Evolutionary conservation across 2,113 vertebrate species (phyloP), one percentile per base, ranked within the genome.

Genomic region (Solea senegalensis): DNA sequence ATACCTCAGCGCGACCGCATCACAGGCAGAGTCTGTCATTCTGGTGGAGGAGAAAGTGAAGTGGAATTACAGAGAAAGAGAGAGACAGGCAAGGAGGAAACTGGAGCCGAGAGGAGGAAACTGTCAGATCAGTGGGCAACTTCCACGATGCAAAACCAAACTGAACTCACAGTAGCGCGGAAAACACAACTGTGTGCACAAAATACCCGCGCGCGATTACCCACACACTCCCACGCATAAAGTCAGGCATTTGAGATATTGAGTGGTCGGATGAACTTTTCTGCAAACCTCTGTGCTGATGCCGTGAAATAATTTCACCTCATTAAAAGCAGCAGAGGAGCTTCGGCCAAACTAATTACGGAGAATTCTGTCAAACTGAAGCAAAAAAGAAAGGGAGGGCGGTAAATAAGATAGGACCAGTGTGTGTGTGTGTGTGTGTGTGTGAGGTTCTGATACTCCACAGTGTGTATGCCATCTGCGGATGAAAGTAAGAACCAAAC

Each of bases 321-420:
- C 73, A 80, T 88, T 89, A 88, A 80, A 82, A 86, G 70, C 67
- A 78, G 82, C 74, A 43, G 59, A 78, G 77, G 69, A 64, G 67
- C 72, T 62, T 65, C 15, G 69, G 78, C 80, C 79, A 88, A 87
- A 87, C 78, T 86, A 86, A 91, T 91, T 84, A 89, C 65, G 61
- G 74, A 69, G 71, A 81, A 78, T 80, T 76, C 74, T 77, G 82
- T 81, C 77, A 74, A 83, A 85, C 6, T 55, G 43, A 72, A 60
- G 61, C 3, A 67, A 69, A 21, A 67, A 69, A n/a, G n/a, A n/a
- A 16, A 55, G 9, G 54, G 58, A 56, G 58, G 64, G 58, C 28
- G 64, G 68, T 83, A 76, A 80, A 85, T 70, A 88, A 73, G 55
- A 74, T 28, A 28, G 39, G 68, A 56, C 65, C 59, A 41, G 27